Evolutionary conservation across 1,140 invertebrate species (phyloP).

Genomic region (Oppia nitens): DNA sequence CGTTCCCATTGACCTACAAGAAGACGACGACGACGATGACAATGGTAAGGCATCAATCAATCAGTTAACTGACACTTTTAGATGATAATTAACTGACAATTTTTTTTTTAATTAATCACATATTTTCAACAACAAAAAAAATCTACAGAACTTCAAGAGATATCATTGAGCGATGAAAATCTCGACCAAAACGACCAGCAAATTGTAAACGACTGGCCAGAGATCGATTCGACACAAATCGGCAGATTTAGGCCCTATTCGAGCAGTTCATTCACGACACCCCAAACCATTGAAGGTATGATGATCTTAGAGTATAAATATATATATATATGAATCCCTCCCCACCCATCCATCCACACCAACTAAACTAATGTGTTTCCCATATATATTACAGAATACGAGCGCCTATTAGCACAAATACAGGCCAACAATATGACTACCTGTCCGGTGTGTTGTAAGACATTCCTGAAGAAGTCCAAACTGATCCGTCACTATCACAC

Average conservation of each 20-base stretch:
- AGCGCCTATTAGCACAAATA: slow-evolving; percentile 7
- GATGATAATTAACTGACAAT: neutral
- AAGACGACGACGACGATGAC: slow-evolving; percentile 4
- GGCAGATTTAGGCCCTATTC: neutral
- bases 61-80: too few relatives aligned
- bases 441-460: slow-evolving; percentile 12
- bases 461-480: slow-evolving; percentile 12
- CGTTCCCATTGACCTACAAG: neutral
- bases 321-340: too few relatives aligned
- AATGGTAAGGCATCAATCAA: too few relatives aligned
- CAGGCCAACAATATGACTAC: slow-evolving; percentile 12
- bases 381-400: slow-evolving; percentile 3
- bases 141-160: neutral
- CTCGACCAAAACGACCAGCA: too few relatives aligned
- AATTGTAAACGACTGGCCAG: neutral
- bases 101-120: neutral
- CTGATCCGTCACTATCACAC: slow-evolving; percentile 13
- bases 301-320: too few relatives aligned
- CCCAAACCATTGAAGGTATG: neutral
- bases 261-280: neutral
- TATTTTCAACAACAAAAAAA: neutral
- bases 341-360: too few relatives aligned
- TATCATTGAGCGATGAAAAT: neutral
- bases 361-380: neutral
- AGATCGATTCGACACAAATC: neutral